These are phyloP conservation scores for Knipowitschia caucasica DNA, from an alignment of 2,797 vertebrate species.

Conservation along the genomic window DNA sequence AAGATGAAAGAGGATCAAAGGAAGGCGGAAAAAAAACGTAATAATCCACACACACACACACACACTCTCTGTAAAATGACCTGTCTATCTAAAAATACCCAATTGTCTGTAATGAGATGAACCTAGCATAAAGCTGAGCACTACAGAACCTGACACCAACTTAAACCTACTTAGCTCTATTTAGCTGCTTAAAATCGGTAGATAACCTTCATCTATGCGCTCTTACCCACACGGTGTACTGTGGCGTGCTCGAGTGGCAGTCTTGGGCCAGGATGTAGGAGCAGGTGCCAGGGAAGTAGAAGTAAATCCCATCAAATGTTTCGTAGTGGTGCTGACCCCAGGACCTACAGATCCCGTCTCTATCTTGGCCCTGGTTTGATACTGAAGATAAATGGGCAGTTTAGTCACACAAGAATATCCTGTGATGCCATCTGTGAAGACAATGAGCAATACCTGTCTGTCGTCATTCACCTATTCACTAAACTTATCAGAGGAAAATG, in stretches of 20 bases:
- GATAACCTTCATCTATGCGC: slow-evolving; percentile 3
- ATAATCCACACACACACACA: neutral
- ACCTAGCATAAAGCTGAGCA: neutral
- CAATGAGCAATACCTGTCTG: slow-evolving; percentile 14
- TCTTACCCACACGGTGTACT: slow-evolving; percentile 96
- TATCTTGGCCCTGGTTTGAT: slow-evolving; percentile 89
- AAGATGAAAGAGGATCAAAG: slow-evolving; percentile 3
- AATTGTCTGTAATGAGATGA: slow-evolving; percentile 13
- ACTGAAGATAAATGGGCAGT: slow-evolving; percentile 71
- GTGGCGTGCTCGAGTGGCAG: slow-evolving; percentile 84
- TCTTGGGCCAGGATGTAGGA: slow-evolving; percentile 97
- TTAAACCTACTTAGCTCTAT: slow-evolving; percentile 7
- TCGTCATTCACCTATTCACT: slow-evolving; percentile 33
- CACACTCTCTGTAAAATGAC: slow-evolving; percentile 15
- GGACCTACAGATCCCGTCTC: slow-evolving; percentile 93
- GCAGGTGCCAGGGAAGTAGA: slow-evolving; percentile 94
- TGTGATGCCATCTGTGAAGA: slow-evolving; percentile 17
- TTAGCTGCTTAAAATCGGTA: slow-evolving; percentile 1
- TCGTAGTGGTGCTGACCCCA: slow-evolving; percentile 98
- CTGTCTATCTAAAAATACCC: slow-evolving; percentile 7
- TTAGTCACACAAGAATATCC: slow-evolving; percentile 12
- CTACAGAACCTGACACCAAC: slow-evolving; percentile 7
- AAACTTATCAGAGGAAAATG: slow-evolving; percentile 37
- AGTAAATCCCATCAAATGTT: slow-evolving; percentile 98
- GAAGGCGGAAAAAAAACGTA: slow-evolving; percentile 1